Conservation (phyloP, 2,113 vertebrate genomes). For the Leptocoma aspasia region DNA sequence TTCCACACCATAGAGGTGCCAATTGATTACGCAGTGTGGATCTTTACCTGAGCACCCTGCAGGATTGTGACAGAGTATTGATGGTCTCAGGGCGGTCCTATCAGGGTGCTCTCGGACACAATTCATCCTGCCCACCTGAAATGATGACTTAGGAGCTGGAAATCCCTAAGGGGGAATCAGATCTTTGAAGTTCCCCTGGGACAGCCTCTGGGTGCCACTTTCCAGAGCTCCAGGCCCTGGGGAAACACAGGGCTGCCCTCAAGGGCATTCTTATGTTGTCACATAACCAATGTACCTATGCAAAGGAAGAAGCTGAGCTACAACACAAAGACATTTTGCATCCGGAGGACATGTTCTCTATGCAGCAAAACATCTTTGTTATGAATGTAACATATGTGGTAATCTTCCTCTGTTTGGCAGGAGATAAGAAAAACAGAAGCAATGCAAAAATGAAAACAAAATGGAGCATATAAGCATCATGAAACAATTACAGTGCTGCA, state of each 20-base stretch:
- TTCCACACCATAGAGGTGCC: not conserved
- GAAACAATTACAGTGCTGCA: slow-evolving; percentile 45
- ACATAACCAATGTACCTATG: not conserved
- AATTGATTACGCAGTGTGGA: not conserved
- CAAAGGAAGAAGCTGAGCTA: not conserved
- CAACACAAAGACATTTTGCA: not conserved
- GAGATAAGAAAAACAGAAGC: slow-evolving; percentile 68
- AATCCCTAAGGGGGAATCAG: not conserved
- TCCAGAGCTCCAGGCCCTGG: not conserved
- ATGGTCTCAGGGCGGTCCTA: not conserved
- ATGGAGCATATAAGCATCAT: slow-evolving; percentile 17
- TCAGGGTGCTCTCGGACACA: not conserved
- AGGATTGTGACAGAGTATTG: not conserved
- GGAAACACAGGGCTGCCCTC: not conserved
- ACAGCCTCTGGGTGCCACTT: not conserved
- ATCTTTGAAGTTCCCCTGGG: not conserved
- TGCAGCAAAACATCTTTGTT: slow-evolving; percentile 32
- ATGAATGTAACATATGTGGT: slow-evolving; percentile 36
- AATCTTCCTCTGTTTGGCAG: slow-evolving; percentile 58
- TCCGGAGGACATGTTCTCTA: slow-evolving; percentile 17
- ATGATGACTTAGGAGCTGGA: not conserved
- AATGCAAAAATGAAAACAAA: slow-evolving; percentile 62
- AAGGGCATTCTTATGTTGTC: fast-evolving
- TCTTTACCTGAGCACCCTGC: not conserved
- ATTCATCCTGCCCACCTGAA: not conserved